Base-by-base conservation (phyloP, 2,113 vertebrate genomes). In the Mirounga angustirostris region DNA sequence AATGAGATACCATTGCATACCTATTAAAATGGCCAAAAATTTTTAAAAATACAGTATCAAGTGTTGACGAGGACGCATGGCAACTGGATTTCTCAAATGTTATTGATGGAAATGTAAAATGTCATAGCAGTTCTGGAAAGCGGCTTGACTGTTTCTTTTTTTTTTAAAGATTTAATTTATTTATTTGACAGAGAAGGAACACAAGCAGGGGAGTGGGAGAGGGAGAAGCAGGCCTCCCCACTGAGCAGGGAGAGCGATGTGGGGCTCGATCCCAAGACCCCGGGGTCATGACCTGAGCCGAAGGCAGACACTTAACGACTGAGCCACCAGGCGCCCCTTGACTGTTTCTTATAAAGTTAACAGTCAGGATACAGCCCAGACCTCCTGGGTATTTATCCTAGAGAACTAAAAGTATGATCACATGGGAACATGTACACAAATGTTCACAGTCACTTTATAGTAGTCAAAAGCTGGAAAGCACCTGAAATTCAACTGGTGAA, bases 31-130 rank as follows among this genome's bases (percentile, higher is more conserved):
- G 15, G 28, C 30, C 63, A 61, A 83, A 58, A 5, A 33, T 52
- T 78, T 76, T 84, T 33, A 10, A 30, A 58, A 85, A 82, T 14
- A 50, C 7, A 89, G 30, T 28, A 73, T 7, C 30, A 14, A 4
- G 15, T 84, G 54, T n/a, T 73, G 24, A 52, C 8, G 54, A 81
- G 30, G 26, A 52, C 7, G 26, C 15, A 58, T 24, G 69, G 59
- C 1, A 40, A 50, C 12, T 73, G n/a, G 19, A 19, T 90, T 79
- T 92, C 11, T 76, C 43, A 71, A 1, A 59, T 2, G 26, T 18
- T 50, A 43, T 16, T 54, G 22, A 95, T 46, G 19, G 7, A 93
- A 92, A 83, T 50, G 52, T 73, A 59, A 90, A 95, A 12, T 36
- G 2, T 79, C 3, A 24, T 7, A 43, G 30, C 5, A 21, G 33